Evolutionary conservation across 2,888 invertebrate species (phyloP).

Genomic region (Patella caerulea): DNA sequence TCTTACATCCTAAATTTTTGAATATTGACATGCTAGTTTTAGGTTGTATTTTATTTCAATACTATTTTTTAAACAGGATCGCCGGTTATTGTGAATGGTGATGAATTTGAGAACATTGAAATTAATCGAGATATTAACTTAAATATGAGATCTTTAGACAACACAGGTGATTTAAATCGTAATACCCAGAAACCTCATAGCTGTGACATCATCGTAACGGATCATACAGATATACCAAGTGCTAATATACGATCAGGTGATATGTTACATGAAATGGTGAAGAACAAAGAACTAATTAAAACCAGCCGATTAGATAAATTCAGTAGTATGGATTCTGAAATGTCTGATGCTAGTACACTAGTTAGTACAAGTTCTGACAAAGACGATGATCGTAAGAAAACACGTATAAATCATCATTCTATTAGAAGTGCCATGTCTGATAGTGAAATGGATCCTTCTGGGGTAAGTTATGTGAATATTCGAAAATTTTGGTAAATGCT

Average conservation of each 20-base stretch:
- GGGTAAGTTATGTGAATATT: constrained; percentile 77
- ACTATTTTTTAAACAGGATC: constrained; percentile 55
- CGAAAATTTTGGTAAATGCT: too few species aligned
- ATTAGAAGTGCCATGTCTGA: constrained; percentile 91
- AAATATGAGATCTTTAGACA: constrained; percentile 31
- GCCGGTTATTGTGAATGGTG: constrained; percentile 70
- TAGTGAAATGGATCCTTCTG: constrained; percentile 91
- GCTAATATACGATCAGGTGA: constrained; percentile 76
- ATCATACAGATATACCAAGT: constrained; percentile 37
- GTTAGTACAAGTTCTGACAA: constrained; percentile 66
- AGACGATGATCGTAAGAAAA: constrained; percentile 47
- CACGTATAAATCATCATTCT: constrained; percentile 76
- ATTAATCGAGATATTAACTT: constrained; percentile 49
- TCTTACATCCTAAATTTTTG: too few species aligned
- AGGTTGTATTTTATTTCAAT: neutral
- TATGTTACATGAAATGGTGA: constrained; percentile 93
- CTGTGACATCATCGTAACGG: constrained; percentile 63
- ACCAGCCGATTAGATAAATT: constrained; percentile 70
- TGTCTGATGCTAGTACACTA: constrained; percentile 76
- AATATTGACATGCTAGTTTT: neutral
- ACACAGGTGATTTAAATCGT: neutral
- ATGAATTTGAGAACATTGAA: constrained; percentile 71
- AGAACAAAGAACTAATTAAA: constrained; percentile 87
- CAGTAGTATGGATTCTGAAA: constrained; percentile 91
- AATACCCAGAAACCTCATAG: constrained; percentile 34